Evolutionary conservation across 2,113 vertebrate species (phyloP).

Genomic region (Tragelaphus imberbis): DNA sequence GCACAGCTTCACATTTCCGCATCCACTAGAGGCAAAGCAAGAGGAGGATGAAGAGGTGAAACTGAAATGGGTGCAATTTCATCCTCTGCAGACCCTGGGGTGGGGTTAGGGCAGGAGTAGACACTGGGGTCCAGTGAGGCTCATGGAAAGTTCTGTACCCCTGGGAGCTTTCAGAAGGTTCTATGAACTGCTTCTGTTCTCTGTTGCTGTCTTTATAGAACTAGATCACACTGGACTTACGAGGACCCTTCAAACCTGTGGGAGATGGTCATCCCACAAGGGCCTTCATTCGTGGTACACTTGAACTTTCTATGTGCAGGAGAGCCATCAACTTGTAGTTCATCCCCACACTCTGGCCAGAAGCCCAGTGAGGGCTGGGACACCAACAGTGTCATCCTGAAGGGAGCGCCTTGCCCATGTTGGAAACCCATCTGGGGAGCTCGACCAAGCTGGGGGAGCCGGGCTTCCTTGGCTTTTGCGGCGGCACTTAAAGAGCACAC

Average conservation of each 20-base stretch:
- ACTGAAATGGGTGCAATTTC: not conserved
- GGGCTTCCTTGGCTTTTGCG: constrained; percentile 1
- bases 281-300: not conserved
- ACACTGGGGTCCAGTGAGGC: not conserved
- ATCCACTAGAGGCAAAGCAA: not conserved
- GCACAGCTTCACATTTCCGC: not conserved
- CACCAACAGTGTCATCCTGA: rapidly evolving
- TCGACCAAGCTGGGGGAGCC: not conserved
- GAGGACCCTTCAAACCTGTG: not conserved
- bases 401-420: rapidly evolving
- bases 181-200: not conserved
- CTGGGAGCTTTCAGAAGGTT: not conserved
- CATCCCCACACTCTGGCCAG: not conserved
- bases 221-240: not conserved
- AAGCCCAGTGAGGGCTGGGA: not conserved
- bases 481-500: constrained; percentile 22
- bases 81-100: not conserved
- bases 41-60: not conserved
- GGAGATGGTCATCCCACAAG: not conserved
- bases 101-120: not conserved
- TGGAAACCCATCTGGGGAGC: constrained; percentile 33
- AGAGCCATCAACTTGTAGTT: not conserved
- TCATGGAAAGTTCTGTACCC: not conserved
- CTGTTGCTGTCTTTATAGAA: not conserved
- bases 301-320: not conserved